Percentiles rank a stretch among this genome's conserved stretches.
phyloP scores from a whole-genome alignment of 1,140 invertebrate species.

The Forficula auricularia region DNA sequence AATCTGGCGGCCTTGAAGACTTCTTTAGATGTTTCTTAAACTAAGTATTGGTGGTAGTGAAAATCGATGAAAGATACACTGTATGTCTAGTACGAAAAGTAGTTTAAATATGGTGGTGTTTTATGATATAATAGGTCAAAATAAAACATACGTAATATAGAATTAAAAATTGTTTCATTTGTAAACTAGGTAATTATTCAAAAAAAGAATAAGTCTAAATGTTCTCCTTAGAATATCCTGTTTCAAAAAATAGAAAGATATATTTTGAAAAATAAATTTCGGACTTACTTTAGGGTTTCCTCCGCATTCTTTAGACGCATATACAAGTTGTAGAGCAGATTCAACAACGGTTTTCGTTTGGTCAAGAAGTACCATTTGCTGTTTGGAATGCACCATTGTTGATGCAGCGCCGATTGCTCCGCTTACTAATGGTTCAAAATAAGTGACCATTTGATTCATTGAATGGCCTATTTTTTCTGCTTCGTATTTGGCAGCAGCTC shows the following conservation, averaged over 20 bases:
- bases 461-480: conserved; percentile 84
- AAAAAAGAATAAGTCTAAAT: neutral
- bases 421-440: conserved; percentile 68
- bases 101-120: too few relatives aligned
- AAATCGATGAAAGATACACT: too few relatives aligned
- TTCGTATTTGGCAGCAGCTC: conserved; percentile 69
- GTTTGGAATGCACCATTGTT: conserved; percentile 71
- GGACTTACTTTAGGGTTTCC: conserved; percentile 66
- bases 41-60: too few relatives aligned
- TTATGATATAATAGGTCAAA: too few relatives aligned
- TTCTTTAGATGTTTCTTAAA: too few relatives aligned
- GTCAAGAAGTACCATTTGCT: conserved; percentile 75
- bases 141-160: too few relatives aligned
- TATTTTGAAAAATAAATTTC: conserved; percentile 3
- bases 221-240: neutral
- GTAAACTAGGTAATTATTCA: too few relatives aligned
- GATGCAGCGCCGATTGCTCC: conserved; percentile 76
- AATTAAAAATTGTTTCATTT: too few relatives aligned
- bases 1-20: too few relatives aligned
- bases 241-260: neutral
- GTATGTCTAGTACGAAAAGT: too few relatives aligned
- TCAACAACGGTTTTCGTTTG: conserved; percentile 90
- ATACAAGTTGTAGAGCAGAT: conserved; percentile 67
- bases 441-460: conserved; percentile 58
- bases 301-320: conserved; percentile 70